A percentile compares a stretch with the other conserved stretches of the same genome.
phyloP scores from a whole-genome alignment of 2,888 invertebrate species.

The Rhaphigaster nebulosa region DNA sequence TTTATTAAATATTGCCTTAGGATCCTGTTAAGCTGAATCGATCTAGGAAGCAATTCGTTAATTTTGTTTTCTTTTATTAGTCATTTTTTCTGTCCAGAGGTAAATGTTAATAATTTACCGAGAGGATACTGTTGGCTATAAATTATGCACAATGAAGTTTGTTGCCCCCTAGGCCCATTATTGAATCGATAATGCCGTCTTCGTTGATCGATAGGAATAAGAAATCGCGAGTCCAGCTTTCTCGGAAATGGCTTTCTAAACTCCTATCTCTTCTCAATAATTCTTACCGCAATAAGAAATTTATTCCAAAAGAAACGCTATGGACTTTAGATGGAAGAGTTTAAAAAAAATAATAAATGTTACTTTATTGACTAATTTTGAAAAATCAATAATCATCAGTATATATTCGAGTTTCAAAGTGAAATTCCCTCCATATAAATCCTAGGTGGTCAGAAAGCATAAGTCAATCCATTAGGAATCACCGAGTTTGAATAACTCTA shows the following conservation, averaged over 20 bases:
- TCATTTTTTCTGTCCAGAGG: not conserved
- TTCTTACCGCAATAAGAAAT: not conserved
- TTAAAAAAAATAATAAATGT: not conserved
- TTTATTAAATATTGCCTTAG: too few species aligned
- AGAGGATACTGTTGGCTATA: not conserved
- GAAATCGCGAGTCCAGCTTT: not conserved
- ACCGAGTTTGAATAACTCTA: too few species aligned
- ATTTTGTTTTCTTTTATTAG: not conserved
- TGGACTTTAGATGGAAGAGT: not conserved
- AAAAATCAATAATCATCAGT: not conserved
- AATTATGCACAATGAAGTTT: not conserved
- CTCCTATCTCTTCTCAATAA: not conserved
- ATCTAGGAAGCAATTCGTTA: too few species aligned
- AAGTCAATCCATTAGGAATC: too few species aligned
- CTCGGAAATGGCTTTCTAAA: not conserved
- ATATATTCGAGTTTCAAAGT: not conserved
- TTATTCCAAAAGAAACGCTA: not conserved
- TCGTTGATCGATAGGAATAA: not conserved
- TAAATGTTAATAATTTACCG: not conserved
- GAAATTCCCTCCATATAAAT: not conserved
- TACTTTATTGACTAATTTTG: not conserved
- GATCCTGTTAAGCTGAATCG: too few species aligned
- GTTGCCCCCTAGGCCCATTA: not conserved
- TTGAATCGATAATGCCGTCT: not conserved
- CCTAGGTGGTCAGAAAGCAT: too few species aligned